Percentiles rank a stretch among this genome's conserved stretches.
These are phyloP conservation scores for Numenius phaeopus DNA, from an alignment of 2,797 vertebrate genomes.

Conservation along the genomic window DNA sequence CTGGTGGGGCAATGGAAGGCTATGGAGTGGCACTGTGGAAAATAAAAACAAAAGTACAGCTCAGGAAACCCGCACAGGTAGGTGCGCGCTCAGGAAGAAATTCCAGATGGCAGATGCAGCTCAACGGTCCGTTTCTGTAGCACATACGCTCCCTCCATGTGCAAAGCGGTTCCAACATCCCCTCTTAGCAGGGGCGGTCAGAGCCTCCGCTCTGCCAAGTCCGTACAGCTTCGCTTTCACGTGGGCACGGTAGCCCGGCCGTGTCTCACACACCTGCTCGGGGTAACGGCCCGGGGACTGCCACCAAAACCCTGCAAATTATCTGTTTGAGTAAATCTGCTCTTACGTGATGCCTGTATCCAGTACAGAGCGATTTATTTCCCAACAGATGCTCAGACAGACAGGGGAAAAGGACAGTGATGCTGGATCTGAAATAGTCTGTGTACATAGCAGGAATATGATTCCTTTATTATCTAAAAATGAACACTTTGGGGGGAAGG, in stretches of 20 bases:
- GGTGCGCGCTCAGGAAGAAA: neutral
- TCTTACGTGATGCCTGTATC: neutral
- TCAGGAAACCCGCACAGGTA: neutral
- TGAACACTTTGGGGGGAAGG: neutral
- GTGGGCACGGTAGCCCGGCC: neutral
- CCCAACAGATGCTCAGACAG: neutral
- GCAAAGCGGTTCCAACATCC: neutral
- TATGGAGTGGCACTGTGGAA: neutral
- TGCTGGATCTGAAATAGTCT: neutral
- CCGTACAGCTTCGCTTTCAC: neutral
- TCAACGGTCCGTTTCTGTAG: neutral
- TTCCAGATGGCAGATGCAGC: neutral
- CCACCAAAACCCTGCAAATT: neutral
- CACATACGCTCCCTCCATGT: neutral
- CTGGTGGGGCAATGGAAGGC: neutral
- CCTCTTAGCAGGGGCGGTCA: neutral
- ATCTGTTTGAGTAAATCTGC: neutral
- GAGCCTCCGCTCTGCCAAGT: neutral
- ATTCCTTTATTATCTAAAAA: slow-evolving; percentile 4
- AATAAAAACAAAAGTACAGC: neutral
- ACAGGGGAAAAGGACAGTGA: neutral
- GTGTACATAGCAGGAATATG: neutral
- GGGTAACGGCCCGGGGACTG: neutral
- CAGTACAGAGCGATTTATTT: neutral
- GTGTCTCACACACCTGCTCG: neutral